Base-by-base conservation (phyloP, 2,888 invertebrate genomes). In the Drosophila meridionalis region DNA sequence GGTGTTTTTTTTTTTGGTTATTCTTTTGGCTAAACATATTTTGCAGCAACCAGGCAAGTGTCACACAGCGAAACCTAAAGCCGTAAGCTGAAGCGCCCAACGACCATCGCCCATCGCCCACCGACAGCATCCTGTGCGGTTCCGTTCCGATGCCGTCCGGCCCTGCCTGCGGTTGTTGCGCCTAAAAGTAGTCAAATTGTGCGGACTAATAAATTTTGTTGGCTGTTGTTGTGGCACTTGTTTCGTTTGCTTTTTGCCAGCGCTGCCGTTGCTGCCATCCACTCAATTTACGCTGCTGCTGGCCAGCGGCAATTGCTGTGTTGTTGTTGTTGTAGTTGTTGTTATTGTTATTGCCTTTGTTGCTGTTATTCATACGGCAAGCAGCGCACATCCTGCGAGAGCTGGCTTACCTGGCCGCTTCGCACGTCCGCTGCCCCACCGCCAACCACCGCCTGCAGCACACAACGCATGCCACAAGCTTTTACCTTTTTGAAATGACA, bases 401-500 rank as follows among this genome's bases (percentile, higher is more conserved):
- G 56, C 55, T 66, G 67, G 67, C 67, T 73, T 82, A 86, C 85
- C 85, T 87, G 73, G 48, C 48, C 2, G 48, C 48, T 4, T 3
- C 7, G 78, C 82, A 78, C 77, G 78, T 77, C 67, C 63, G 20
- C 32, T 69, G 55, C 55, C 61, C 42, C 58, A 8, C 30, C 20
- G 9, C 60, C 42, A 58, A 42, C 40, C 40, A 11, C 14, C 59
- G 11, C 34, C 30, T 32, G 32, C 45, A 20, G 57, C 36, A 65
- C 47, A 62, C 52, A 43, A 62, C 79, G 64, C 78, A 69, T 82
- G 80, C 82, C 85, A 78, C 88, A 89, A 73, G 83, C 82, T 89
- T 89, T 89, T 89, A 90, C 85, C 90, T 90, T 85, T 85, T 90
- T 90, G 90, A 90, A 90, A 85, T 85, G 85, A 85, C 85, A 85